Evolutionary conservation across 2,888 invertebrate genomes (phyloP).

Genomic region (Dynastes grantii): DNA sequence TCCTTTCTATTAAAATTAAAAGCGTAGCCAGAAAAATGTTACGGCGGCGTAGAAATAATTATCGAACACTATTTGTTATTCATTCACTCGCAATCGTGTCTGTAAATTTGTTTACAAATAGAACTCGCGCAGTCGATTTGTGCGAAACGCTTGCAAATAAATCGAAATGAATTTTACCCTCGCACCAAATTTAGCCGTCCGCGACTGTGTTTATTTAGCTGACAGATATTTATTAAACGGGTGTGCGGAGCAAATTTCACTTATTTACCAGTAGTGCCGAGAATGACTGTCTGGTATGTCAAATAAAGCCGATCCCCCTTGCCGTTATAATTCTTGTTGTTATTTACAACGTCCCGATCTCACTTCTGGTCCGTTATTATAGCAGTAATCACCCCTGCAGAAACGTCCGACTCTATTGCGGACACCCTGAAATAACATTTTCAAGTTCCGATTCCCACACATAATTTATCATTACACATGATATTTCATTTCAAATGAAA

Average conservation of each 20-base stretch:
- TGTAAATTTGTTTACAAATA: conserved; percentile 38
- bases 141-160: conserved; percentile 39
- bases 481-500: background rate
- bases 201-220: conserved; percentile 50
- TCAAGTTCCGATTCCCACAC: conserved; percentile 38
- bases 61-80: conserved; percentile 34
- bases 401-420: conserved; percentile 40
- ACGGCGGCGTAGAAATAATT: conserved; percentile 19
- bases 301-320: conserved; percentile 56
- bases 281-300: conserved; percentile 59
- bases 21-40: too few species aligned
- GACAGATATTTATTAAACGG: conserved; percentile 63
- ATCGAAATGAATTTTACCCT: conserved; percentile 43
- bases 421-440: conserved; percentile 38
- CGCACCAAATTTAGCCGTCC: conserved; percentile 18
- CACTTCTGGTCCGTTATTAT: conserved; percentile 40
- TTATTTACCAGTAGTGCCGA: conserved; percentile 61
- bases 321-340: conserved; percentile 47
- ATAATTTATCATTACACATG: conserved; percentile 7
- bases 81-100: conserved; percentile 8
- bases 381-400: conserved; percentile 31
- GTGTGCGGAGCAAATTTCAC: conserved; percentile 62
- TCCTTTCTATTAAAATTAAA: too few species aligned
- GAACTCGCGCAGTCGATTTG: conserved; percentile 26
- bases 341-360: conserved; percentile 48